Evolutionary conservation across 2,797 vertebrate species (phyloP).

Genomic region (Aphelocoma californica): DNA sequence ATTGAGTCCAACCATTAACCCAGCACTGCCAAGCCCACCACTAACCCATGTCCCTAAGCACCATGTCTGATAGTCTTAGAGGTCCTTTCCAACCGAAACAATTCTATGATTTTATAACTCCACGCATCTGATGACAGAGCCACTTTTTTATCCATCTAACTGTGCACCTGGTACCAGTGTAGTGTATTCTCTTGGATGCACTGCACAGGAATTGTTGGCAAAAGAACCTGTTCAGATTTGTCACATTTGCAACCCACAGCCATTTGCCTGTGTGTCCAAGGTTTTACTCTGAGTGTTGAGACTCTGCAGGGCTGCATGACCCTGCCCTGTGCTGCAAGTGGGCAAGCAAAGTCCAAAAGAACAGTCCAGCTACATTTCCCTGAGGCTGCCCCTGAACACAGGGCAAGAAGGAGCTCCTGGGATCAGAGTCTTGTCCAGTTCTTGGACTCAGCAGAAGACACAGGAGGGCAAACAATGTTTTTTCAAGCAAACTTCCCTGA

Average conservation of each 20-base stretch:
- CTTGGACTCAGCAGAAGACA: not conserved
- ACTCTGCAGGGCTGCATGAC: not conserved
- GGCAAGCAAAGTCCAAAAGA: not conserved
- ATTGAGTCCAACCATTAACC: not conserved
- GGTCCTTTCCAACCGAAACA: not conserved
- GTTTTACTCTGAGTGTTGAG: not conserved
- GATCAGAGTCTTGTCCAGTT: not conserved
- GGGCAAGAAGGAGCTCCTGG: not conserved
- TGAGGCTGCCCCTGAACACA: not conserved
- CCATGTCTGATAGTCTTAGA: not conserved
- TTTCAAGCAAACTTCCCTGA: not conserved
- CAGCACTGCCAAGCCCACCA: not conserved
- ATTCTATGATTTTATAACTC: not conserved
- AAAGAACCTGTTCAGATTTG: not conserved
- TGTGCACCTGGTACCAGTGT: not conserved
- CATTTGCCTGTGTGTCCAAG: not conserved
- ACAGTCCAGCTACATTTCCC: not conserved
- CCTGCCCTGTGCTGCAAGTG: not conserved
- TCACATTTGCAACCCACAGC: not conserved
- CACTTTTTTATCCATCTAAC: not conserved
- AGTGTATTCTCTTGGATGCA: not conserved
- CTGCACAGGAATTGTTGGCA: not conserved
- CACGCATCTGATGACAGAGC: fast-evolving
- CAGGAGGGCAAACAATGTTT: not conserved
- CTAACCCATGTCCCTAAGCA: not conserved